These are phyloP conservation scores for Lateolabrax maculatus DNA, from an alignment of 2,797 vertebrate species.

Conservation along the genomic window DNA sequence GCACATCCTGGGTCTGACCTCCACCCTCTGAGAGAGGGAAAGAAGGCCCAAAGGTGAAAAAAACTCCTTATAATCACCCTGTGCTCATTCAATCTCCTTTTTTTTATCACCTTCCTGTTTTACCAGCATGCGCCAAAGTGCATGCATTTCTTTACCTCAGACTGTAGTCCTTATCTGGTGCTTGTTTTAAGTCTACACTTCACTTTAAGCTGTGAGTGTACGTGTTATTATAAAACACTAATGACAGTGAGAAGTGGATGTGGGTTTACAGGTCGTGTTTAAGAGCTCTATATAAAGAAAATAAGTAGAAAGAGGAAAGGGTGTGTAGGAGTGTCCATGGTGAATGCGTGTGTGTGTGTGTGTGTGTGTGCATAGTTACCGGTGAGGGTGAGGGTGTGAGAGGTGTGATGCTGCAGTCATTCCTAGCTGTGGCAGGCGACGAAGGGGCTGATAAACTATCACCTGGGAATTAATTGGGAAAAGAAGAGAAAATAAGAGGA, in stretches of 20 bases:
- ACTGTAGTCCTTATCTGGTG: not conserved
- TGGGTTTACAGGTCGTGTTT: conserved; percentile 40
- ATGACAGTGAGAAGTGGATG: conserved; percentile 53
- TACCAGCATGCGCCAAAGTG: conserved; percentile 1
- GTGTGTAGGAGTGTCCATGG: conserved; percentile 50
- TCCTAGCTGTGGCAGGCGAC: conserved; percentile 85
- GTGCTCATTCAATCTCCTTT: not conserved
- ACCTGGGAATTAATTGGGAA: conserved; percentile 71
- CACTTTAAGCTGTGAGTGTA: conserved; percentile 27
- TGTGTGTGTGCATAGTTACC: conserved; percentile 76
- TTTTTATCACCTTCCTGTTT: not conserved
- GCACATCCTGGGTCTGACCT: conserved; percentile 77
- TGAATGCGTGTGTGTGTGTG: conserved; percentile 23
- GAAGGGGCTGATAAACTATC: conserved; percentile 77
- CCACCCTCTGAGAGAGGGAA: conserved; percentile 85
- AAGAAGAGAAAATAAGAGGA: not conserved
- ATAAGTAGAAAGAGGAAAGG: conserved; percentile 39
- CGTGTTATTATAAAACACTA: conserved; percentile 63
- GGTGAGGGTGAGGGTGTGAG: conserved; percentile 94
- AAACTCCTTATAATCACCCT: not conserved
- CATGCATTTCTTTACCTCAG: conserved; percentile 16
- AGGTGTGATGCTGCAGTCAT: conserved; percentile 93
- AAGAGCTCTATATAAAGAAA: conserved; percentile 58
- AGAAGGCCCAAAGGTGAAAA: conserved; percentile 1
- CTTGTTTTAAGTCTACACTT: conserved; percentile 4